Conservation (phyloP, 2,113 vertebrate genomes). For the Romanogobio albipinnatus region DNA sequence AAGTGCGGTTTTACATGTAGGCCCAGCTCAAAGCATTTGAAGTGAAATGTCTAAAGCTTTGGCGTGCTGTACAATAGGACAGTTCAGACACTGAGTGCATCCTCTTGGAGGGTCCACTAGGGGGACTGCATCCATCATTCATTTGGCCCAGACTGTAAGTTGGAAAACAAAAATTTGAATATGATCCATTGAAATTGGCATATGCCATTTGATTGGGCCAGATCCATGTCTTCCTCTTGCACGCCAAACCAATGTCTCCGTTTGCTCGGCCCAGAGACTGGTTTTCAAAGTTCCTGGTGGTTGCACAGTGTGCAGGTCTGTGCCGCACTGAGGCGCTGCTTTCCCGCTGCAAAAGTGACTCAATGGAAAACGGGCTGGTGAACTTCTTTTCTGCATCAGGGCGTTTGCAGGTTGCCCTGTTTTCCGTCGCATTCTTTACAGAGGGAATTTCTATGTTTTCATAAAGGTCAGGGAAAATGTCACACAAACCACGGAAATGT, state of each 20-base stretch:
- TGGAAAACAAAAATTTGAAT: neutral
- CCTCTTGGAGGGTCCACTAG: neutral
- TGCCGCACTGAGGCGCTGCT: neutral
- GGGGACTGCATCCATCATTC: neutral
- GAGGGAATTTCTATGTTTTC: neutral
- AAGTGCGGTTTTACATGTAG: neutral
- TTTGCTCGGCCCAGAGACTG: neutral
- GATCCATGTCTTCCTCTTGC: neutral
- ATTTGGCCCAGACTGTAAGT: neutral
- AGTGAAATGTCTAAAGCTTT: neutral
- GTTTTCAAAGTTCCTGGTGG: neutral
- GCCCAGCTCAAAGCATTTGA: neutral
- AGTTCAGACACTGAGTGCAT: neutral
- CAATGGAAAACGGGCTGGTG: constrained; percentile 47
- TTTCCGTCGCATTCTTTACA: neutral
- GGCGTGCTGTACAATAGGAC: neutral
- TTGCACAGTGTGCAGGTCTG: neutral
- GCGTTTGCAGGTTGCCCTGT: neutral
- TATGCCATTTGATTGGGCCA: neutral
- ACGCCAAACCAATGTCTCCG: neutral
- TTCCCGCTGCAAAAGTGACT: constrained; percentile 45
- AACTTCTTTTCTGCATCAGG: neutral
- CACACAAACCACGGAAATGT: constrained; percentile 40
- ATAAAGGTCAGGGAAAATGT: constrained; percentile 27
- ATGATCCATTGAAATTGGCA: neutral